Evolutionary conservation across 2,797 vertebrate genomes (phyloP).

Genomic region (Bradypodion ventrale): DNA sequence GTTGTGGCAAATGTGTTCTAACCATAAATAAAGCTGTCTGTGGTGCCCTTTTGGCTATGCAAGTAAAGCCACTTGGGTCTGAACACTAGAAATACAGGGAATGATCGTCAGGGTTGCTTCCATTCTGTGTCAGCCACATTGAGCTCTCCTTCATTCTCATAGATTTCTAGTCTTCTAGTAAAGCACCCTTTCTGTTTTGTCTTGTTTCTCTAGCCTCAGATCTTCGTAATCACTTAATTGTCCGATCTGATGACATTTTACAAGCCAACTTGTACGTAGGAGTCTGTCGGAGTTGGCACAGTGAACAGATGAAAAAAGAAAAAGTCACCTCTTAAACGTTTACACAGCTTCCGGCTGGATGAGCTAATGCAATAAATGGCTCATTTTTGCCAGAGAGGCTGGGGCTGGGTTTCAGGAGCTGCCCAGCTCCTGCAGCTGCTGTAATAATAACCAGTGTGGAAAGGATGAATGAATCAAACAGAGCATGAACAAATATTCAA

Average conservation of each 20-base stretch:
- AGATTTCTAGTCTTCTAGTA: neutral
- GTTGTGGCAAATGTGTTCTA: no score
- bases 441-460: constrained; percentile 18
- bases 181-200: neutral
- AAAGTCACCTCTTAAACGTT: constrained; percentile 34
- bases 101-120: constrained; percentile 19
- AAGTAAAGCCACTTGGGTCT: neutral
- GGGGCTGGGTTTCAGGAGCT: neutral
- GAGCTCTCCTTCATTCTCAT: neutral
- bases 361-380: constrained; percentile 35
- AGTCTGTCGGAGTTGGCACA: constrained; percentile 3
- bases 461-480: neutral
- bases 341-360: constrained; percentile 10
- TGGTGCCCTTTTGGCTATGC: neutral
- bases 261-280: constrained; percentile 47
- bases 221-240: neutral
- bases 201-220: neutral
- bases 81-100: neutral
- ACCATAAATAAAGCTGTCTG: neutral
- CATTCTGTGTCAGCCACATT: no score
- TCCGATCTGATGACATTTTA: constrained; percentile 3
- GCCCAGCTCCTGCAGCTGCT: constrained; percentile 46
- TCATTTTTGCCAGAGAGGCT: neutral
- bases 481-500: constrained; percentile 41
- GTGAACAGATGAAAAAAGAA: constrained; percentile 11